Evolutionary conservation across 2,797 vertebrate species (phyloP).

Genomic region (Rhynchonycteris naso): DNA sequence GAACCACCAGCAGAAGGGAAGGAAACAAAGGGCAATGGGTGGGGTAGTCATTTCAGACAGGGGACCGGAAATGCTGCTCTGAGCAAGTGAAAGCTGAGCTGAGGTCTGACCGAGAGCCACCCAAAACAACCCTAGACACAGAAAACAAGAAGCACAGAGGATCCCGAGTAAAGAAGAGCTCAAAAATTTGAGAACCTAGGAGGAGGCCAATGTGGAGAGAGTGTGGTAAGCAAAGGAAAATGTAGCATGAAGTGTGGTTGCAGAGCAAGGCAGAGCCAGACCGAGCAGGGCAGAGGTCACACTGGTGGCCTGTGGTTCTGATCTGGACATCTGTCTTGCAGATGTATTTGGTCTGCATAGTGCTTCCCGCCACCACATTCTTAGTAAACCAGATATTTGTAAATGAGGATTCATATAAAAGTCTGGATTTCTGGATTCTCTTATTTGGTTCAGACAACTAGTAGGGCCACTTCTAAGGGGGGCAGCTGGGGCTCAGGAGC

Average conservation of each 20-base stretch:
- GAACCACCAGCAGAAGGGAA: not conserved
- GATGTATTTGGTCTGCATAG: not conserved
- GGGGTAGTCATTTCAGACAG: fast-evolving
- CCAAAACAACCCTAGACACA: not conserved
- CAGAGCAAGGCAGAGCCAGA: not conserved
- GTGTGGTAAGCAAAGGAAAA: not conserved
- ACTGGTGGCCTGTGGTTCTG: not conserved
- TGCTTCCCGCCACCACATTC: not conserved
- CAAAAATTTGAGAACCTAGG: not conserved
- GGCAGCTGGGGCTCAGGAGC: not conserved
- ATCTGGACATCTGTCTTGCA: conserved; percentile 25
- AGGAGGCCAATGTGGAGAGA: not conserved
- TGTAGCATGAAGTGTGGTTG: not conserved
- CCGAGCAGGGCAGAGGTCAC: not conserved
- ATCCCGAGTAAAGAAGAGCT: not conserved
- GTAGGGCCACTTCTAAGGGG: not conserved
- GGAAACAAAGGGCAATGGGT: not conserved
- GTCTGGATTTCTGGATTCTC: not conserved
- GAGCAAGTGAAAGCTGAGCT: not conserved
- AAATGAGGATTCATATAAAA: not conserved
- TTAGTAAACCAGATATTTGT: conserved; percentile 6
- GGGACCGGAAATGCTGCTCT: not conserved
- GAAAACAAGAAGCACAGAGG: not conserved
- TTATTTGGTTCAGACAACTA: not conserved
- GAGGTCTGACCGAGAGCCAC: not conserved